Evolutionary conservation across 2,113 vertebrate genomes (phyloP), one percentile per base, ranked within the genome.

Genomic region (Nothoprocta pentlandii): DNA sequence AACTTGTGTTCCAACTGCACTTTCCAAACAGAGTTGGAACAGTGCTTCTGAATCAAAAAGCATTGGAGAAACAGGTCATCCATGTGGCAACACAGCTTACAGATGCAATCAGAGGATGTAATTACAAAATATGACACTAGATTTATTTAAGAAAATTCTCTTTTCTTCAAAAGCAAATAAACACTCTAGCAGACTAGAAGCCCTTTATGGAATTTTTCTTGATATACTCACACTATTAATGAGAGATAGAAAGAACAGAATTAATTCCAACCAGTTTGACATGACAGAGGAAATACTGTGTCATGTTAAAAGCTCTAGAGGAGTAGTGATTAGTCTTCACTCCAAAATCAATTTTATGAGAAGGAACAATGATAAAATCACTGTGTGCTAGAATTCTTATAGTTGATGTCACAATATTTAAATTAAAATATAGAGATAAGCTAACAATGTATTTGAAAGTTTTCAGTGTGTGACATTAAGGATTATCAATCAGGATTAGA

Each of bases 61-160:
- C 47, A 87, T 83, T 47, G 46, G 87, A 42, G 25, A 44, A 74
- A 74, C 28, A n/a, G 0, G 4, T 36, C 21, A 46, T 80, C 16
- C 0, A 4, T 8, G 16, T 26, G 47, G 30, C 8, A 63, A 47
- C 59, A 51, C 23, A 68, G 58, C 42, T 56, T 3, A 19, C 26
- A 53, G 54, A 21, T 79, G 36, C 47, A 94, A 78, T 85, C 68
- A 92, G 42, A 97, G n/a, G 30, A 64, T 63, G 42, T 56, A 71
- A 92, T 77, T 92, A 83, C 66, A 82, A 96, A 91, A 87, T 82
- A 74, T 56, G 78, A 89, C 61, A 70, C 47, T 4, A 71, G 41
- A 74, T 62, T 19, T 73, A 44, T 86, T 82, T 63, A 28, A n/a
- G 41, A 93, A 85, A 91, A 74, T 49, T 30, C 47, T 68, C 2